Conservation (phyloP, 2,797 vertebrate genomes). For the Mus minutoides region DNA sequence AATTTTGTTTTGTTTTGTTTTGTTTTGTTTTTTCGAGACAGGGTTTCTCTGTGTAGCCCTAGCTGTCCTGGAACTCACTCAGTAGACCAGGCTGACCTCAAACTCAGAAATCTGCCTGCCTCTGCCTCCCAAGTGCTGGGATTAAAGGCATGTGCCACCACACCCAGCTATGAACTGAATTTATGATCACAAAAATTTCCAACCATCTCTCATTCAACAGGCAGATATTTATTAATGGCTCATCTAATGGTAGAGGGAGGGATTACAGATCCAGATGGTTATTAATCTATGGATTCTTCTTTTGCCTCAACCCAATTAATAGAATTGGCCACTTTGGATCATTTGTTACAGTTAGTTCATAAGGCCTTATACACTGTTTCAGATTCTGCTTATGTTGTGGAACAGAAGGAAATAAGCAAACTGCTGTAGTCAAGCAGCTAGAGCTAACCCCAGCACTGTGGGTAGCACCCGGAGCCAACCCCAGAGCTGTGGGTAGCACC, state of each 20-base stretch:
- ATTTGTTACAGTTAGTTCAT: neutral
- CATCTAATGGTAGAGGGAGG: neutral
- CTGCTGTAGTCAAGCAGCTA: neutral
- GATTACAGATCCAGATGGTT: neutral
- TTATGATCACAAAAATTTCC: neutral
- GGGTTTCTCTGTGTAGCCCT: too few relatives aligned
- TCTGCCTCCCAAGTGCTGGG: too few relatives aligned
- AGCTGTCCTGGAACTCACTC: too few relatives aligned
- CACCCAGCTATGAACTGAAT: too few relatives aligned
- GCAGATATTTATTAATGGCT: neutral
- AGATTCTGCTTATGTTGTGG: neutral
- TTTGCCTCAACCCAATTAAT: neutral
- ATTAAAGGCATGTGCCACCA: too few relatives aligned
- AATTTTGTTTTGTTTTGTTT: too few relatives aligned
- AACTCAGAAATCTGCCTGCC: too few relatives aligned
- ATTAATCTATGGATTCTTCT: neutral
- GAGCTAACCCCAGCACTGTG: neutral
- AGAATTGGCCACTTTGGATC: neutral
- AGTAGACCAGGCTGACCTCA: too few relatives aligned
- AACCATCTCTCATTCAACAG: neutral
- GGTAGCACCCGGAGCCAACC: too few relatives aligned
- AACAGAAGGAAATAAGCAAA: neutral
- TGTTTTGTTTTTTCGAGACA: too few relatives aligned
- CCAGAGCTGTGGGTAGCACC: too few relatives aligned
- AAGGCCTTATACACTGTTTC: neutral